phyloP scores from a whole-genome alignment of 2,797 vertebrate species.

The Numenius phaeopus region DNA sequence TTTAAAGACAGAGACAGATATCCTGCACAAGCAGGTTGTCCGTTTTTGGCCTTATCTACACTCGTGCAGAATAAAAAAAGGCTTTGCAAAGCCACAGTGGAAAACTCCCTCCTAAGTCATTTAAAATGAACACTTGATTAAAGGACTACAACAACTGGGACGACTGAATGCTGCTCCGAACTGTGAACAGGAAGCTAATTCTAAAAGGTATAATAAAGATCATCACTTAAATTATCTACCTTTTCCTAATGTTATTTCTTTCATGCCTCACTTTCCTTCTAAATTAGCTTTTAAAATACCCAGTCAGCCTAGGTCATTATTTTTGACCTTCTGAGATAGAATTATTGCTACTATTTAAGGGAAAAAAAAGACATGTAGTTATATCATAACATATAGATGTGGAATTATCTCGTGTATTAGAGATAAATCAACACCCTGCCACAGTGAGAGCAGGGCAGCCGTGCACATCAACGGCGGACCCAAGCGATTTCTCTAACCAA shows the following conservation, averaged over 20 bases:
- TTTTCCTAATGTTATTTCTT: background rate
- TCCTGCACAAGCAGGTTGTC: background rate
- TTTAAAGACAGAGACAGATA: background rate
- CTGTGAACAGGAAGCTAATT: background rate
- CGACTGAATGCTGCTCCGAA: background rate
- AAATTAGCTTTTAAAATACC: conserved; percentile 36
- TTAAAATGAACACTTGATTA: background rate
- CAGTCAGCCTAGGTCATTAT: background rate
- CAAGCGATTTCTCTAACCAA: background rate
- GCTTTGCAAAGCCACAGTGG: background rate
- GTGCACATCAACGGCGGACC: background rate
- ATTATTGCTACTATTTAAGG: background rate
- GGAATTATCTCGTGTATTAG: background rate
- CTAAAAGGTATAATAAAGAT: background rate
- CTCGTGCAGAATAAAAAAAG: background rate
- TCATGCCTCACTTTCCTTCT: conserved; percentile 26
- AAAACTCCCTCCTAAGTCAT: background rate
- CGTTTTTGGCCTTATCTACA: background rate
- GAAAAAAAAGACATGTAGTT: background rate
- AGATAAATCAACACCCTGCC: background rate
- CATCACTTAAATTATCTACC: conserved; percentile 1
- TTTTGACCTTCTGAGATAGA: background rate
- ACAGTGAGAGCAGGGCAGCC: background rate
- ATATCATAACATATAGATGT: background rate
- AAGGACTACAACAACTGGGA: background rate